Percentiles rank a stretch among this genome's conserved stretches.
These are phyloP conservation scores for Germaria angustata DNA, from an alignment of 2,888 invertebrate species.

Conservation along the genomic window DNA sequence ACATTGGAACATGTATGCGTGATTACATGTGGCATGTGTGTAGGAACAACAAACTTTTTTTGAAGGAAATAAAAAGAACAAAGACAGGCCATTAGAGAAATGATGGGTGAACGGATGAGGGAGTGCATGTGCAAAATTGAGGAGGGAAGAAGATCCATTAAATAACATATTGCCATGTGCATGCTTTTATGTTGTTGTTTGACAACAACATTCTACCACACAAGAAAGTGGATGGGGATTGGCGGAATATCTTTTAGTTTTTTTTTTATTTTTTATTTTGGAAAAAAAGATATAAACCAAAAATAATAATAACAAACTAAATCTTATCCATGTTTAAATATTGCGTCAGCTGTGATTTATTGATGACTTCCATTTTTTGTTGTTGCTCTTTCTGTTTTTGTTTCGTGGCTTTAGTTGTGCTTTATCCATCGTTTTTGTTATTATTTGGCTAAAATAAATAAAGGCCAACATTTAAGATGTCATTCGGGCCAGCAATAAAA, in stretches of 20 bases:
- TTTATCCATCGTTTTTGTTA: not conserved
- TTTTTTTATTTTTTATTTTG: no score
- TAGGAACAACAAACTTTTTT: not conserved
- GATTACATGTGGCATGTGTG: conserved; percentile 5
- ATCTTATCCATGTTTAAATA: conserved; percentile 51
- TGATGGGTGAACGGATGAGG: not conserved
- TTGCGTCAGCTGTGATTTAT: conserved; percentile 65
- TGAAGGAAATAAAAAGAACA: conserved; percentile 4
- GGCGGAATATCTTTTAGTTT: not conserved
- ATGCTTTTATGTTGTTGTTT: conserved; percentile 21
- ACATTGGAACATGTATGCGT: not conserved
- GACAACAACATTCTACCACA: not conserved
- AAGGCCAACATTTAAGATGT: conserved; percentile 57
- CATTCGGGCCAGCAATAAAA: conserved; percentile 34
- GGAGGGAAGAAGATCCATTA: conserved; percentile 22
- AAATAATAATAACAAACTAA: conserved; percentile 44
- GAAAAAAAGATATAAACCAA: not conserved
- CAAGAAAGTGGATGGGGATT: not conserved
- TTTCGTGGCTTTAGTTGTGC: not conserved
- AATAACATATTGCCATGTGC: conserved; percentile 35
- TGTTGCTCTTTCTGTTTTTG: not conserved
- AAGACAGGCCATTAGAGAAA: not conserved
- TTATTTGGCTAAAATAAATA: conserved; percentile 40
- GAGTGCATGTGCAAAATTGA: not conserved
- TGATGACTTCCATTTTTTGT: conserved; percentile 55